phyloP scores from a whole-genome alignment of 1,140 invertebrate genomes.

The Plectus sambesii region DNA sequence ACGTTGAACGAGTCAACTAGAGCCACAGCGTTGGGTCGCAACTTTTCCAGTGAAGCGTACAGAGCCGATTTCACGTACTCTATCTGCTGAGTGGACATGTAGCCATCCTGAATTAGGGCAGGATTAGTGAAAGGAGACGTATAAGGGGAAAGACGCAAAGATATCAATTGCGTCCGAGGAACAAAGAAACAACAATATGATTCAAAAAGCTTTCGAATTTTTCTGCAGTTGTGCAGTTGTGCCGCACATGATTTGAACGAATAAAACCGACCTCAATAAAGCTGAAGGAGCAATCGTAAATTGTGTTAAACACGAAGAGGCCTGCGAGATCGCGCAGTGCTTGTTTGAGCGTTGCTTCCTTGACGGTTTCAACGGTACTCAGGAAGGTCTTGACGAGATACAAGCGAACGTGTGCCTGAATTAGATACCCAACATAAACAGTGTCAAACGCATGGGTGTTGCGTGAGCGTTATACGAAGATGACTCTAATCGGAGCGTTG shows the following conservation, averaged over 20 bases:
- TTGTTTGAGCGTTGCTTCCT: conserved; percentile 7
- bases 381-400: conserved; percentile 27
- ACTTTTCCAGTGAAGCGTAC: conserved; percentile 56
- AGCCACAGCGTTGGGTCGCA: conserved; percentile 73
- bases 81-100: conserved; percentile 17
- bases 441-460: no score
- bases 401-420: conserved; percentile 28
- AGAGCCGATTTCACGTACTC: conserved; percentile 48
- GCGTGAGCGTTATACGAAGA: no score
- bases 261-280: no score
- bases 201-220: no score
- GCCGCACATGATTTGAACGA: no score
- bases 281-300: conserved; percentile 6
- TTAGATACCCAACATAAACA: no score
- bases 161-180: no score
- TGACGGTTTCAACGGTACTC: conserved; percentile 3
- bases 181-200: no score
- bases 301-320: conserved; percentile 17
- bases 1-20: conserved; percentile 83
- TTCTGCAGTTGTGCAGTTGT: no score
- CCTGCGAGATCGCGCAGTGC: conserved; percentile 18
- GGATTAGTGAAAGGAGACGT: no score
- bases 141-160: no score
- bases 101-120: conserved; percentile 19
- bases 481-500: no score